phyloP scores from a whole-genome alignment of 2,113 vertebrate species.

The Xenus cinereus region DNA sequence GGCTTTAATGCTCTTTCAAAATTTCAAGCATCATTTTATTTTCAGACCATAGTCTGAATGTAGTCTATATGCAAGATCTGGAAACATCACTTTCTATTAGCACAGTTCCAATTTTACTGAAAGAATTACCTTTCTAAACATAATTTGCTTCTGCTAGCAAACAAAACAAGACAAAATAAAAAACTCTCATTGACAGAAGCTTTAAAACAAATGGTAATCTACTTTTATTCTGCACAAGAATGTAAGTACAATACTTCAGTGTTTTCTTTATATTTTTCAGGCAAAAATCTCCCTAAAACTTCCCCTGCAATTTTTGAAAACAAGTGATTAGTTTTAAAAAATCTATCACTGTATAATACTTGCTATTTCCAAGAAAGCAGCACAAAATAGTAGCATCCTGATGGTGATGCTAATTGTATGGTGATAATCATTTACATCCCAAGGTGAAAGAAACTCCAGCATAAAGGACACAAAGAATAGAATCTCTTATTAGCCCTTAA shows the following conservation, averaged over 20 bases:
- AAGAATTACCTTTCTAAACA: neutral
- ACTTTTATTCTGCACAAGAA: neutral
- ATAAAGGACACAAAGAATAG: neutral
- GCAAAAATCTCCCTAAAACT: neutral
- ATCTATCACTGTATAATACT: neutral
- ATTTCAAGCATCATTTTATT: neutral
- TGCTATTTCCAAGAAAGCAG: neutral
- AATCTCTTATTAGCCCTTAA: neutral
- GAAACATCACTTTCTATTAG: neutral
- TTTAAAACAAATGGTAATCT: neutral
- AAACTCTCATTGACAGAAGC: neutral
- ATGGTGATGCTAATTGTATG: neutral
- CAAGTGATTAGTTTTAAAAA: neutral
- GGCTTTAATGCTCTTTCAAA: neutral
- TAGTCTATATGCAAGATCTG: neutral
- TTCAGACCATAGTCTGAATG: neutral
- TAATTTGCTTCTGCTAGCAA: neutral
- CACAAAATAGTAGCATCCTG: neutral
- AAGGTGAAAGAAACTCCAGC: neutral
- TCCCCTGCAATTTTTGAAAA: neutral
- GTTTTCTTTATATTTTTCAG: neutral
- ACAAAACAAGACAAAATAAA: neutral
- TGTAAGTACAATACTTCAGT: neutral
- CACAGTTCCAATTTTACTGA: neutral
- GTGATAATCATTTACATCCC: neutral